A percentile compares a stretch with the other conserved stretches of the same genome.
Evolutionary conservation across 2,113 vertebrate genomes (phyloP).

Genomic region (Murina feae): DNA sequence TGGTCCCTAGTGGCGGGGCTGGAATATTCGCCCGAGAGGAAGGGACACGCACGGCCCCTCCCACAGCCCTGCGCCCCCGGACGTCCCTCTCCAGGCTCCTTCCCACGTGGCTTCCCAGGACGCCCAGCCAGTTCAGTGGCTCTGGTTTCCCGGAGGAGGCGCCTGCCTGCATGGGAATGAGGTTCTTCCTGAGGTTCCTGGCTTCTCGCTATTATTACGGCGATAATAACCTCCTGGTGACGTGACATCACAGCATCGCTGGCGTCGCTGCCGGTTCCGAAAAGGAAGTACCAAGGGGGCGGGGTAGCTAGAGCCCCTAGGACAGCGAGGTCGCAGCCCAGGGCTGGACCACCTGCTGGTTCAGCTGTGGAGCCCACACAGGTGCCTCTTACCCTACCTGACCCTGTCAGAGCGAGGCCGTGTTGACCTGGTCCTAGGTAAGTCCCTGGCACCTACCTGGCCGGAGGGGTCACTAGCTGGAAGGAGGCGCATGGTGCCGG

Average conservation of each 20-base stretch:
- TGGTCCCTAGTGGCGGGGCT: background rate
- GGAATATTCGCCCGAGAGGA: background rate
- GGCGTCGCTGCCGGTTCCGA: background rate
- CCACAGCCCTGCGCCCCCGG: background rate
- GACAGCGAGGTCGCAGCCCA: background rate
- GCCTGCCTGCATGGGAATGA: slow-evolving; percentile 6
- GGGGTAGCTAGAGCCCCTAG: background rate
- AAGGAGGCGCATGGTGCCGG: background rate
- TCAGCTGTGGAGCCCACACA: background rate
- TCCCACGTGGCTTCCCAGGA: background rate
- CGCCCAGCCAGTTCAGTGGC: background rate
- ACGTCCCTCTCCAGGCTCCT: background rate
- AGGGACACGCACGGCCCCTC: background rate
- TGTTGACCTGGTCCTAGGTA: background rate
- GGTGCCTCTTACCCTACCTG: background rate
- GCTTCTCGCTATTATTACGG: background rate
- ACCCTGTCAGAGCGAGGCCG: background rate
- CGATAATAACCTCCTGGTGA: background rate
- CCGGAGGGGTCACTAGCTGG: background rate
- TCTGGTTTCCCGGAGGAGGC: background rate
- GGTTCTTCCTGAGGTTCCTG: background rate
- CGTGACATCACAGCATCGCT: background rate
- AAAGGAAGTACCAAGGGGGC: background rate
- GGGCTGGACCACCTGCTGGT: background rate
- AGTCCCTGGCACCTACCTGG: background rate